Evolutionary conservation across 2,113 vertebrate species (phyloP).

Genomic region (Fukomys damarensis): DNA sequence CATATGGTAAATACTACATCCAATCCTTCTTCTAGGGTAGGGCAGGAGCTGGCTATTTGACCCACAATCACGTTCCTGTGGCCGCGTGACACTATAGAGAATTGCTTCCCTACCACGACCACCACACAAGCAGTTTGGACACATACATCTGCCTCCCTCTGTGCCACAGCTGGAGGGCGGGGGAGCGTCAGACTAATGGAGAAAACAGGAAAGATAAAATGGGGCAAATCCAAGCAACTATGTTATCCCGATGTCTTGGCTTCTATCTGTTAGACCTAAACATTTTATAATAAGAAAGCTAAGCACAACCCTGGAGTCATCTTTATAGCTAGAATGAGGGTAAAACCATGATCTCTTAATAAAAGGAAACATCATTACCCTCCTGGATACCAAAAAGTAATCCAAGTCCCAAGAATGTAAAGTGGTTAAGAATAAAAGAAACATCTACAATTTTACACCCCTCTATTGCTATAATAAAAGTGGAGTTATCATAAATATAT

Average conservation of each 20-base stretch:
- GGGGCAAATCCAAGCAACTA: neutral
- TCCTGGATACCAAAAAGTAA: neutral
- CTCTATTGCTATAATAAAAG: neutral
- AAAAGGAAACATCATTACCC: neutral
- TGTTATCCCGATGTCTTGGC: neutral
- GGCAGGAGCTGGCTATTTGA: neutral
- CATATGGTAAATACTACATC: neutral
- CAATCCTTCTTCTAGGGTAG: neutral
- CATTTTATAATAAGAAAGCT: neutral
- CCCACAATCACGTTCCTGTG: accelerated
- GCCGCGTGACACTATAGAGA: neutral
- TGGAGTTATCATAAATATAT: neutral
- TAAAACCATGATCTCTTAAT: neutral
- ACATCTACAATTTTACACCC: neutral
- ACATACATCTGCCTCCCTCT: neutral
- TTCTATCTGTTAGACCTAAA: neutral
- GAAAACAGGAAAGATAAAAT: neutral
- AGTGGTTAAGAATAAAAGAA: neutral
- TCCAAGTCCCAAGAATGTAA: neutral
- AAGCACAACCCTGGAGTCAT: neutral
- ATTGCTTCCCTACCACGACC: neutral
- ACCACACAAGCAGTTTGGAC: neutral
- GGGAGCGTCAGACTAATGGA: neutral
- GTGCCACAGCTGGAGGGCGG: neutral
- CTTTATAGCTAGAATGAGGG: neutral